Conservation (phyloP, 2,113 vertebrate species). For the Channa argus region DNA sequence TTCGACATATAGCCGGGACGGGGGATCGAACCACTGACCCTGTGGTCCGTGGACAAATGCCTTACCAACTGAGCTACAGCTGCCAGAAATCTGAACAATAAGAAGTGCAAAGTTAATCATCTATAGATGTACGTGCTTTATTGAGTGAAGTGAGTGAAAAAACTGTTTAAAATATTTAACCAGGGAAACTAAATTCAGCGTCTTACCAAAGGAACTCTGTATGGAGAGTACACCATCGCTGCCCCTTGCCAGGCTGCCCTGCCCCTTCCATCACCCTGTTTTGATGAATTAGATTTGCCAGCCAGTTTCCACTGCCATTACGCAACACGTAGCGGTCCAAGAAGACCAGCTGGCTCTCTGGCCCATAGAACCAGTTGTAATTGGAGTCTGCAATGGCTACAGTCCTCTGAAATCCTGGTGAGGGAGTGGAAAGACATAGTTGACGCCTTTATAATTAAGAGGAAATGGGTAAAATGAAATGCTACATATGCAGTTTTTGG, state of each 20-base stretch:
- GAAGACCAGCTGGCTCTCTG: slow-evolving; percentile 98
- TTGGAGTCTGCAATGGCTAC: slow-evolving; percentile 98
- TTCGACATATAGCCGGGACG: too few species aligned
- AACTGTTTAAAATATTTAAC: too few species aligned
- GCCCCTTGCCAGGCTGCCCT: slow-evolving; percentile 92
- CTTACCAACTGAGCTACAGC: too few species aligned
- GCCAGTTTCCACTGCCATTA: slow-evolving; percentile 98
- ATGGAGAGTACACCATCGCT: slow-evolving; percentile 98
- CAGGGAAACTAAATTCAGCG: not conserved
- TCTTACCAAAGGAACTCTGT: slow-evolving; percentile 98
- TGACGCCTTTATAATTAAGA: too few species aligned
- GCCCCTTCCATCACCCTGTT: slow-evolving; percentile 92
- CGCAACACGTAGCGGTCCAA: slow-evolving; percentile 95
- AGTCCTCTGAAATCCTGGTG: slow-evolving; percentile 93
- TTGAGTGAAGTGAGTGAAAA: too few species aligned
- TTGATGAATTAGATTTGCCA: slow-evolving; percentile 92
- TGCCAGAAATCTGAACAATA: too few species aligned
- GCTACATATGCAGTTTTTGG: not conserved
- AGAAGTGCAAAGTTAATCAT: too few species aligned
- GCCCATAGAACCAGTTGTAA: slow-evolving; percentile 99
- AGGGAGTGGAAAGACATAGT: slow-evolving; percentile 15
- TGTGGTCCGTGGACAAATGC: too few species aligned
- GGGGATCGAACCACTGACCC: too few species aligned
- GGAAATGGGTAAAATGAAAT: too few species aligned
- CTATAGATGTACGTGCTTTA: too few species aligned